Evolutionary conservation across 92 coral and sea anemone genomes (phyloP), one percentile per base, ranked within the genome.

Genomic region (Umimayanthus chanpuru): DNA sequence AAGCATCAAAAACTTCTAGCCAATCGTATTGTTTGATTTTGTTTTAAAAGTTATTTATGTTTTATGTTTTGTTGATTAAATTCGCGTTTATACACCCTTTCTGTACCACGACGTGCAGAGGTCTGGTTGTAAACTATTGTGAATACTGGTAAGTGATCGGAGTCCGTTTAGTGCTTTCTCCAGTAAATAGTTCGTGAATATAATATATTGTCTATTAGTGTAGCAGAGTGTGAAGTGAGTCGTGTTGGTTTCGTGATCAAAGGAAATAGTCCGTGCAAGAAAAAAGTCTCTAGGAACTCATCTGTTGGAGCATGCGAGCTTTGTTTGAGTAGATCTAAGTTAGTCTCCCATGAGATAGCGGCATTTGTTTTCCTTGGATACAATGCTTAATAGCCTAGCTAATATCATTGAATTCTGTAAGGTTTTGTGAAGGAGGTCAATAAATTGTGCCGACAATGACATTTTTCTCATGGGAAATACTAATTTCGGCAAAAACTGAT

Each of bases 191-290:
- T n/a, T n/a, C n/a, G n/a, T n/a, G n/a, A n/a, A n/a, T n/a, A n/a
- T n/a, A n/a, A n/a, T n/a, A n/a, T n/a, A n/a, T n/a, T n/a, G 56
- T 93, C 92, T 43, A 89, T 87, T 79, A 93, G 64, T 0, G 92
- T 91, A n/a, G 94, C 92, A 32, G 94, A 80, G 81, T 91, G 76
- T 29, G 91, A 67, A 38, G 93, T 90, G 30, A 89, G 50, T 67
- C 94, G 80, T 8, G 93, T 90, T 30, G 93, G 93, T 36, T 88
- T 94, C 11, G 87, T 32, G 36, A 32, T 32, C 36, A 32, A 32
- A 32, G 36, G 36, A 32, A 32, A 32, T 32, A 32, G 2, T 87
- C 32, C 81, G 40, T 79, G 53, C 64, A 92, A 87, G 20, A 82
- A 89, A 36, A 93, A 70, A 3, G 56, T 49, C 66, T 88, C 85